Evolutionary conservation across 37 sponge, comb jelly and placozoan genomes (phyloP), one percentile per base, ranked within the genome.

Genomic region (Beroe ovata): DNA sequence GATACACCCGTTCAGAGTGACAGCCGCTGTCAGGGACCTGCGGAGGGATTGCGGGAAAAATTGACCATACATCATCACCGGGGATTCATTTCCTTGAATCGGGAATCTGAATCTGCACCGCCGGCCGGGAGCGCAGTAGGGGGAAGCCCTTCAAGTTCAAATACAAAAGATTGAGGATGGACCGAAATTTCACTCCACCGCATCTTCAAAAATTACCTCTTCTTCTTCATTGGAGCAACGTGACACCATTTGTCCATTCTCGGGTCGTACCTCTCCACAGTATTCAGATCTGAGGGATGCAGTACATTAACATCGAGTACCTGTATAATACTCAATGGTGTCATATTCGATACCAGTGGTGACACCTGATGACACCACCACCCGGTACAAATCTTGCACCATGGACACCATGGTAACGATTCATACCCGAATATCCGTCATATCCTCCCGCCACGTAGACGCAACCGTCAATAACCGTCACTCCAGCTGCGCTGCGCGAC

Each of bases 1-100:
- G 41, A 77, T 77, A 77, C 84, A 77, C 47, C 84, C 84, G 20
- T 77, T 77, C 54, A 77, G 54, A 16, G 84, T 77, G 21, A 77
- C 84, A 6, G 84, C 84, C 8, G 84, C 84, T 22, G 84, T 77
- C 28, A 77, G 38, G 47, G 84, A 77, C 8, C 84, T 77, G 54
- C n/a, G n/a, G n/a, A n/a, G n/a, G n/a, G n/a, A n/a, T n/a, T n/a
- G n/a, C n/a, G n/a, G n/a, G n/a, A n/a, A n/a, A n/a, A n/a, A n/a
- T n/a, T n/a, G n/a, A n/a, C n/a, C n/a, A n/a, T n/a, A n/a, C n/a
- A n/a, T n/a, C n/a, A n/a, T n/a, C n/a, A n/a, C n/a, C n/a, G n/a
- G n/a, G n/a, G n/a, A n/a, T n/a, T n/a, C n/a, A n/a, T n/a, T n/a
- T n/a, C n/a, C n/a, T n/a, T n/a, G 11, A 47, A 47, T 11, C 6